phyloP scores from a whole-genome alignment of 2,113 vertebrate genomes.

The Neoarius graeffei region DNA sequence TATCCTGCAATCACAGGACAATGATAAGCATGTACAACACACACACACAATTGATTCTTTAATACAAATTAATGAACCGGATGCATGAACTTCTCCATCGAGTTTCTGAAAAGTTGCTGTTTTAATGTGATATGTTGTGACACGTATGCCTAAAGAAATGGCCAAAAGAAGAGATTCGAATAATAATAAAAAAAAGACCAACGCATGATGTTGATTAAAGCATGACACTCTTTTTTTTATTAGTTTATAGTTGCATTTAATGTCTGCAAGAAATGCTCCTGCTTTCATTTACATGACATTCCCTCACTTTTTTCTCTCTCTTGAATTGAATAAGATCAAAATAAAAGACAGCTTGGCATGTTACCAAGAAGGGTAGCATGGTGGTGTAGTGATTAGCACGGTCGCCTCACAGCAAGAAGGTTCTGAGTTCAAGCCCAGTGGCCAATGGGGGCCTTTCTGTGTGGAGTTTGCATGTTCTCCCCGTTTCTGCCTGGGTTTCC shows the following conservation, averaged over 20 bases:
- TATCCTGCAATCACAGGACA: constrained; percentile 75
- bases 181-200: background rate
- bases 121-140: background rate
- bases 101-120: background rate
- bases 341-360: background rate
- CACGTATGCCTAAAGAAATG: background rate
- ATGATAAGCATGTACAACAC: constrained; percentile 52
- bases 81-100: background rate
- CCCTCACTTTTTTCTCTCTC: background rate
- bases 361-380: background rate
- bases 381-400: too few relatives aligned
- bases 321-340: background rate
- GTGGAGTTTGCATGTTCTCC: too few relatives aligned
- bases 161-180: background rate
- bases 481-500: too few relatives aligned
- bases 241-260: background rate
- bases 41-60: background rate
- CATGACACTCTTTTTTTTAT: background rate
- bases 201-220: background rate
- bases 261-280: background rate
- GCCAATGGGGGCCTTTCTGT: too few relatives aligned
- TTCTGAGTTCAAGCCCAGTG: too few relatives aligned
- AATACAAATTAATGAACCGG: background rate
- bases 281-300: background rate
- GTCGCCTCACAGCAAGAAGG: too few relatives aligned